Evolutionary conservation across 2,797 vertebrate species (phyloP).

Genomic region (Salmo trutta): DNA sequence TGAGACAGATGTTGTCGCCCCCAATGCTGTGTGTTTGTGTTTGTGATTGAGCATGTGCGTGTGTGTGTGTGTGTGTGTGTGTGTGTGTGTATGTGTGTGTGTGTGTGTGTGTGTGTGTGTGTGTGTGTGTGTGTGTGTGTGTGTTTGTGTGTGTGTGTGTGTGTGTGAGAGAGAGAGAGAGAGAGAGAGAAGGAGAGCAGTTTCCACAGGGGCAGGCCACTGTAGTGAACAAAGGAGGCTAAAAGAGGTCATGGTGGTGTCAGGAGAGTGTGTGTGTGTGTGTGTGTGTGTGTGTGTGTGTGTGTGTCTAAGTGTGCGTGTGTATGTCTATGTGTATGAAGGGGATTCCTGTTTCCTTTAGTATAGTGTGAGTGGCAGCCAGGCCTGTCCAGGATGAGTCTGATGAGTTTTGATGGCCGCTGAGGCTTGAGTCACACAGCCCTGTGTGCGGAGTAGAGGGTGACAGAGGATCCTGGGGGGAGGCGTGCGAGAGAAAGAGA

Average conservation of each 20-base stretch:
- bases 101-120: too few species aligned
- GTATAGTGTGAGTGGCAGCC: not conserved
- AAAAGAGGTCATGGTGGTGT: too few species aligned
- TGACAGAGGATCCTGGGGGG: not conserved
- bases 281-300: not conserved
- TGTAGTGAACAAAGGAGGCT: too few species aligned
- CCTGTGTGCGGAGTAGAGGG: not conserved
- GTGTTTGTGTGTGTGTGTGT: too few species aligned
- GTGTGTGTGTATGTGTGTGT: too few species aligned
- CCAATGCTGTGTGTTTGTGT: not conserved
- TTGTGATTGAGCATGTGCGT: too few species aligned
- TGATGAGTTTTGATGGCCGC: not conserved
- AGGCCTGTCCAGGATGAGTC: not conserved
- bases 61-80: too few species aligned
- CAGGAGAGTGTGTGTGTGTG: too few species aligned
- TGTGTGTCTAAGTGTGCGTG: constrained; percentile 7
- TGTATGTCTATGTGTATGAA: not conserved
- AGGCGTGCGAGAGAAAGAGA: not conserved
- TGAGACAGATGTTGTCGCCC: not conserved
- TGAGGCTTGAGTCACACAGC: not conserved
- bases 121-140: too few species aligned
- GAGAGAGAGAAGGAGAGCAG: too few species aligned
- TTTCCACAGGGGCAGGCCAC: too few species aligned
- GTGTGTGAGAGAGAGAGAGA: too few species aligned
- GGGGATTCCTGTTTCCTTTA: not conserved